These are phyloP conservation scores for Phyllostomus hastatus DNA, from an alignment of 2,113 vertebrate species.

Conservation along the genomic window DNA sequence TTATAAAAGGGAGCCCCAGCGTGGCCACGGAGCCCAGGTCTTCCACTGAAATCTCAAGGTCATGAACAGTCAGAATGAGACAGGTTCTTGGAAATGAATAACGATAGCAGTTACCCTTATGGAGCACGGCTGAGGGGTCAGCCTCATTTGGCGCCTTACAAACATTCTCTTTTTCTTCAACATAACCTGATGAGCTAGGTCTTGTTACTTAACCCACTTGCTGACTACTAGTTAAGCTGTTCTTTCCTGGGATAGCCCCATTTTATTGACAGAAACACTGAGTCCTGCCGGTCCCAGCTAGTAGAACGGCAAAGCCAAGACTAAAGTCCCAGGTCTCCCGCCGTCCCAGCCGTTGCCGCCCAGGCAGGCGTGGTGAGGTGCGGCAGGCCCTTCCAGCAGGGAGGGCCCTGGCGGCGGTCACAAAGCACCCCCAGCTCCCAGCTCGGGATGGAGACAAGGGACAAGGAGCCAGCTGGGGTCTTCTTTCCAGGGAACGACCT, in stretches of 20 bases:
- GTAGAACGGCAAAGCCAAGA: neutral
- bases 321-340: no score
- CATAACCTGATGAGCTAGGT: neutral
- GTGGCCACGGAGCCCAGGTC: neutral
- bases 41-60: neutral
- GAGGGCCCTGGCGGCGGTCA: neutral
- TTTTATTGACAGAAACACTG: neutral
- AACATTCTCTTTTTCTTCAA: neutral
- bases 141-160: neutral
- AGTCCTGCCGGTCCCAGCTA: neutral
- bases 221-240: neutral
- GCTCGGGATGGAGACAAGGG: neutral
- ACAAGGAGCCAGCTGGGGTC: neutral
- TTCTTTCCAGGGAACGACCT: neutral
- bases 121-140: fast-evolving
- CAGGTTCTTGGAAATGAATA: neutral
- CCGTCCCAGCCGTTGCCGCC: neutral
- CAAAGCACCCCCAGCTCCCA: neutral
- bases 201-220: neutral
- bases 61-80: neutral
- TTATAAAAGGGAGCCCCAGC: neutral
- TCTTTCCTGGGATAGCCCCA: neutral
- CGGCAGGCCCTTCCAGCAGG: neutral
- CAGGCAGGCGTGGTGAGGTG: neutral
- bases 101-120: neutral